phyloP scores from a whole-genome alignment of 2,797 vertebrate species.

The Tolypeutes matacus region DNA sequence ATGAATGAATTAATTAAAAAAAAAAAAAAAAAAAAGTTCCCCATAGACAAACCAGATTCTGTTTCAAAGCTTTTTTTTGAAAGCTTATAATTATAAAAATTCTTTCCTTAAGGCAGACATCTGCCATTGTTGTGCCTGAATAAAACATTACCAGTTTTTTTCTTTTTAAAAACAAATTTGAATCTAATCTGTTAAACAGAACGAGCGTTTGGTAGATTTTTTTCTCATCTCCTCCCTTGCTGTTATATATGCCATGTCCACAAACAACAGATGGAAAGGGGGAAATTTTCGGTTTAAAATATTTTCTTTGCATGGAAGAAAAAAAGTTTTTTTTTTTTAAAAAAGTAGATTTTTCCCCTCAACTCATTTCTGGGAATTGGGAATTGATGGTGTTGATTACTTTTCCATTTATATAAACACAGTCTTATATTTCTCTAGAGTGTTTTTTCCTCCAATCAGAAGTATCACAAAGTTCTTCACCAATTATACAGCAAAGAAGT shows the following conservation, averaged over 20 bases:
- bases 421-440: constrained; percentile 14
- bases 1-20: not conserved
- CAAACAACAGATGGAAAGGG: not conserved
- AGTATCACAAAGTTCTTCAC: constrained; percentile 42
- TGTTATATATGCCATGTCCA: constrained; percentile 11
- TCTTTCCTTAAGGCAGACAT: not conserved
- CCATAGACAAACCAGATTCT: constrained; percentile 26
- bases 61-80: constrained; percentile 46
- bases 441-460: not conserved
- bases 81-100: constrained; percentile 6
- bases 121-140: not conserved
- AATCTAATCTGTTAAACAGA: constrained; percentile 67
- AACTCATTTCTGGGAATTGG: not conserved
- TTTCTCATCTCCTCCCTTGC: constrained; percentile 32
- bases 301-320: constrained; percentile 25
- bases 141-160: constrained; percentile 27
- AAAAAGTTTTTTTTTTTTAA: not conserved
- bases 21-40: not conserved
- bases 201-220: constrained; percentile 27
- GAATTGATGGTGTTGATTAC: not conserved
- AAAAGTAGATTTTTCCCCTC: not conserved
- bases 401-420: constrained; percentile 26
- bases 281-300: not conserved
- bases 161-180: constrained; percentile 28
- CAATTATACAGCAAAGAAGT: constrained; percentile 60